These are phyloP conservation scores for Apogon hyalosoma DNA, from an alignment of 2,797 vertebrate species.

Conservation along the genomic window DNA sequence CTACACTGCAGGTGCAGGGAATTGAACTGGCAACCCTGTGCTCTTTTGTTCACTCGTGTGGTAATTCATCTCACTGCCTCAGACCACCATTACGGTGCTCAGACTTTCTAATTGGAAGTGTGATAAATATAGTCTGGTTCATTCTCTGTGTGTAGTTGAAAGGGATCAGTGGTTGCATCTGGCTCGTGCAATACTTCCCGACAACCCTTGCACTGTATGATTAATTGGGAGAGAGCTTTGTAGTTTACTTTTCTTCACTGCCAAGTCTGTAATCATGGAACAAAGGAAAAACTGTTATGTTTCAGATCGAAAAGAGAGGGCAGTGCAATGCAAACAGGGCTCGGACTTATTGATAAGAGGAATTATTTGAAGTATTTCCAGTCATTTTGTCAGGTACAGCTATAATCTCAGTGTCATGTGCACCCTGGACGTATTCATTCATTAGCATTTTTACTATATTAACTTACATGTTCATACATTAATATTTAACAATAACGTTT, in stretches of 20 bases:
- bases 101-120: slow-evolving; percentile 38
- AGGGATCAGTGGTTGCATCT: slow-evolving; percentile 6
- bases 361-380: neutral
- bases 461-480: too few species aligned
- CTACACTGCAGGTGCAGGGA: slow-evolving; percentile 11
- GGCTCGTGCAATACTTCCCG: neutral
- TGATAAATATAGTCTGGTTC: slow-evolving; percentile 32
- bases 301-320: slow-evolving; percentile 2
- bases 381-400: neutral
- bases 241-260: slow-evolving; percentile 33
- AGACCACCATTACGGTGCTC: slow-evolving; percentile 24
- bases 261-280: slow-evolving; percentile 21
- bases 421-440: too few species aligned
- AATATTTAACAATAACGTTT: neutral
- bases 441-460: too few species aligned
- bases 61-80: neutral
- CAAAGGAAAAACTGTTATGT: slow-evolving; percentile 24
- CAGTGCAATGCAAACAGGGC: neutral
- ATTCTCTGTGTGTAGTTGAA: slow-evolving; percentile 12
- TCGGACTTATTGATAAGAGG: neutral
- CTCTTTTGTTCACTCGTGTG: slow-evolving; percentile 2
- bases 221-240: slow-evolving; percentile 26
- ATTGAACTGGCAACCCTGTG: slow-evolving; percentile 21
- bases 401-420: too few species aligned
- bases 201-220: slow-evolving; percentile 6